These are phyloP conservation scores for Nephotettix cincticeps DNA, from an alignment of 1,140 invertebrate species.

Conservation along the genomic window DNA sequence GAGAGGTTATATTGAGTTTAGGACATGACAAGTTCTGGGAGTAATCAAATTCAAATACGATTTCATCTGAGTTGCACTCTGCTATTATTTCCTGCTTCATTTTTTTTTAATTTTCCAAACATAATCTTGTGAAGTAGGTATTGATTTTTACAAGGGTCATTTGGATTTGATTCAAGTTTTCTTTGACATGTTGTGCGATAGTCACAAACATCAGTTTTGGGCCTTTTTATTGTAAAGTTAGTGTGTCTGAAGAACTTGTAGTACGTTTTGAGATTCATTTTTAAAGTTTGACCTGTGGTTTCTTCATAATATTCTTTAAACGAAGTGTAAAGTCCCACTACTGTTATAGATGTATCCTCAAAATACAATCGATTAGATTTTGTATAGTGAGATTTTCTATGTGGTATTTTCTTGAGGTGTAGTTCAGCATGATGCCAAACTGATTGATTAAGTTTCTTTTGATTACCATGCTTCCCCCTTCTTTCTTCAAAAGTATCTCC, in stretches of 20 bases:
- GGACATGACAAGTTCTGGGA: conserved; percentile 29
- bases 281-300: neutral
- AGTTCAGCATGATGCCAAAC: neutral
- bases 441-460: neutral
- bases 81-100: conserved; percentile 7
- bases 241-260: no score
- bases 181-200: conserved; percentile 7
- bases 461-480: neutral
- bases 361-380: conserved; percentile 23
- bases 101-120: conserved; percentile 7
- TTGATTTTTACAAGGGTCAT: conserved; percentile 13
- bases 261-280: conserved; percentile 27
- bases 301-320: neutral
- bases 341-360: neutral
- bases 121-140: conserved; percentile 13
- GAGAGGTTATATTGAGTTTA: conserved; percentile 24
- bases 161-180: conserved; percentile 22
- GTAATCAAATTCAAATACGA: conserved; percentile 33
- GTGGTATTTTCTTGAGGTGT: conserved; percentile 13
- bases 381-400: conserved; percentile 6
- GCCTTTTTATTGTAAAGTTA: conserved; percentile 15
- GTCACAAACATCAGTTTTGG: conserved; percentile 30
- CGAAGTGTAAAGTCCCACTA: neutral
- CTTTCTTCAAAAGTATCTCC: conserved; percentile 5
- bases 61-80: neutral